Conservation (phyloP, 2,888 invertebrate genomes). For the Julus scanicus region DNA sequence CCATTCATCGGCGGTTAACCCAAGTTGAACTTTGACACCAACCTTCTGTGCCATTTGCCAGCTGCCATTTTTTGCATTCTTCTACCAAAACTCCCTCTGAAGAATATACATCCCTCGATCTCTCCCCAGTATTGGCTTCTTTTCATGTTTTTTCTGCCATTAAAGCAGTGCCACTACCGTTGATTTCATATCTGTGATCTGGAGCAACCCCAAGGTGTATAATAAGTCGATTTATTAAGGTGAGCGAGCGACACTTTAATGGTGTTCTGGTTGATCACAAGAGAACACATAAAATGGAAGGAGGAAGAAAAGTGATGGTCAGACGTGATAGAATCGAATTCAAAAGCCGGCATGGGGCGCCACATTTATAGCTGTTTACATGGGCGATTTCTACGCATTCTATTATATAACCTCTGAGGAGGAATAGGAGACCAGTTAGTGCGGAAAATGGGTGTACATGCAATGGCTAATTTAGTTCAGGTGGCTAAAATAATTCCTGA, state of each 20-base stretch:
- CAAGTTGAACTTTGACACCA: neutral
- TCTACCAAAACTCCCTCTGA: neutral
- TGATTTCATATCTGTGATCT: conserved; percentile 40
- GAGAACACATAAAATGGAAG: neutral
- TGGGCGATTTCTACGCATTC: neutral
- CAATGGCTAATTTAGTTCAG: neutral
- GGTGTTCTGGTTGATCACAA: neutral
- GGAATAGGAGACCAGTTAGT: neutral
- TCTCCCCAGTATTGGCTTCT: conserved; percentile 37
- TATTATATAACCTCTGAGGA: neutral
- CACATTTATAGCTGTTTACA: conserved; percentile 4
- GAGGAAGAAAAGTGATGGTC: conserved; percentile 47
- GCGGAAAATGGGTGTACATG: neutral
- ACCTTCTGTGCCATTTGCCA: neutral
- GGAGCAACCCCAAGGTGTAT: conserved; percentile 24
- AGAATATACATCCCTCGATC: neutral
- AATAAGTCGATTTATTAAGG: conserved; percentile 47
- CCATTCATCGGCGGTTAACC: conserved; percentile 42
- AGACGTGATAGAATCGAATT: neutral
- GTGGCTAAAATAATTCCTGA: neutral
- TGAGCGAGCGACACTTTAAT: conserved; percentile 45
- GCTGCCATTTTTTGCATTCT: conserved; percentile 41
- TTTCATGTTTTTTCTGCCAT: conserved; percentile 19
- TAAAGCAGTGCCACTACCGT: conserved; percentile 4
- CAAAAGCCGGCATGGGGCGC: conserved; percentile 39